Evolutionary conservation across 1,140 invertebrate species (phyloP), one percentile per base, ranked within the genome.

Genomic region (Drosophila watanabei): DNA sequence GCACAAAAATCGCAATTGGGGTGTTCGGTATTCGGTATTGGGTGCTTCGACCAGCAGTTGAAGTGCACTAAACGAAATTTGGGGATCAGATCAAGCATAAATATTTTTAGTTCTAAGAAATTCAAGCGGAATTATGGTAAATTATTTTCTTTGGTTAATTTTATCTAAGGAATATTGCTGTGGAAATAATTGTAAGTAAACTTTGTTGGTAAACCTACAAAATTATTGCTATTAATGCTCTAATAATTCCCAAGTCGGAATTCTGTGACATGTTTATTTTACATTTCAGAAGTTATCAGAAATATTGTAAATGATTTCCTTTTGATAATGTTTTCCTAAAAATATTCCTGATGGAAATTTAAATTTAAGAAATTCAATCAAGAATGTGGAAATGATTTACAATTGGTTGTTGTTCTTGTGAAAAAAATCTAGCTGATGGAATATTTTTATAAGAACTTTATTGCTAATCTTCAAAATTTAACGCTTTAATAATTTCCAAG

Each of bases 1-100:
- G 58, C 54, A 49, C 43, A 59, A 69, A 59, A 69, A 52, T 49
- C 65, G 45, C 43, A 71, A 78, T 35, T 63, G 37, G 41, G 61
- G 45, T 72, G 61, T 20, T 52, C n/a, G 46, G 24, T 48, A 48
- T 24, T 51, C n/a, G 20, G 46, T 28, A 7, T 46, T 46, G 0
- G 45, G 9, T 5, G 30, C 5, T 16, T 10, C 18, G 66, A n/a
- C 7, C 57, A 39, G 39, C 8, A 35, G n/a, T 30, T 20, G 13
- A 13, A 13, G 14, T 1, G 20, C 68, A 71, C 68, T 56, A n/a
- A 14, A 16, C 24, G 7, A 57, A 68, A 70, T 28, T 2, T 1
- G 24, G 43, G 2, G 24, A 30, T 1, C 0, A 16, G 20, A 6
- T 24, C 2, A 48, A 30, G 30, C 13, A 2, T 5, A 14, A 7